phyloP scores from a whole-genome alignment of 2,888 invertebrate species.

The Fabriciana adippe region DNA sequence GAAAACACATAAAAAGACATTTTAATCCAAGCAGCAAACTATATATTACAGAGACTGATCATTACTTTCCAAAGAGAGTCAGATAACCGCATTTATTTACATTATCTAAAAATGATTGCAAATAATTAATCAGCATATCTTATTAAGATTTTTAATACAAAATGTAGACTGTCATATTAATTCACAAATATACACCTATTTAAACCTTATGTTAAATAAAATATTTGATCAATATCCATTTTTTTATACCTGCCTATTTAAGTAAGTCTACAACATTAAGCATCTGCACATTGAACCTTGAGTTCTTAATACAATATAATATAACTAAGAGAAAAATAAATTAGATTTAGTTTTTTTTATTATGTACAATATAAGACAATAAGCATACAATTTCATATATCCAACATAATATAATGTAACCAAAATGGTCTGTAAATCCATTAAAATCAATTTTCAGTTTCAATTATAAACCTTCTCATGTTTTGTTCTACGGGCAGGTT shows the following conservation, averaged over 20 bases:
- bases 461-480: conserved; percentile 47
- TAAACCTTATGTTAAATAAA: no score
- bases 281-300: no score
- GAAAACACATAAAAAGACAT: conserved; percentile 62
- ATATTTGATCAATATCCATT: no score
- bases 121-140: background rate
- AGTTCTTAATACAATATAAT: no score
- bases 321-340: no score
- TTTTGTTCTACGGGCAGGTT: conserved; percentile 62
- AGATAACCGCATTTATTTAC: conserved; percentile 8
- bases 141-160: no score
- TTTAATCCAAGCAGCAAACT: conserved; percentile 67
- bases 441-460: conserved; percentile 28
- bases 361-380: background rate
- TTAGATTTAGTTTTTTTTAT: no score
- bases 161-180: no score
- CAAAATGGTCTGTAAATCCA: background rate
- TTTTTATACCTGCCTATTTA: no score
- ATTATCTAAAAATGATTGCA: background rate
- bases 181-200: no score
- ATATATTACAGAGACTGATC: conserved; percentile 41
- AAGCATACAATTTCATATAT: conserved; percentile 1
- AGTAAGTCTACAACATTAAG: no score
- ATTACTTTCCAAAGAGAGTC: conserved; percentile 17
- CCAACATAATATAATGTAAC: background rate